Percentiles rank a stretch among this genome's conserved stretches.
Conservation (phyloP, 1,140 invertebrate genomes). For the Samia ricini region DNA sequence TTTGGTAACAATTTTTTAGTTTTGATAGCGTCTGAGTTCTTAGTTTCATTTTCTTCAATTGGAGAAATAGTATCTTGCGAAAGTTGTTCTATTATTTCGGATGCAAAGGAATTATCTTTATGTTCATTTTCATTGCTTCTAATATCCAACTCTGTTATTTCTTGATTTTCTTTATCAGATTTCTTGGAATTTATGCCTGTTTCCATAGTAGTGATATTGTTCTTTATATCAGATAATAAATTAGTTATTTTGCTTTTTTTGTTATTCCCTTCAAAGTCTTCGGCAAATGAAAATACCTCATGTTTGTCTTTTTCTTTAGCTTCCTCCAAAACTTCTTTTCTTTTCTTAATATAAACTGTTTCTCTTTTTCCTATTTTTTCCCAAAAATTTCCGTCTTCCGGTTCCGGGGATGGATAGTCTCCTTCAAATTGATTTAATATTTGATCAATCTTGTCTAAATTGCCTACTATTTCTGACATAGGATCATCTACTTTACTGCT, state of each 20-base stretch:
- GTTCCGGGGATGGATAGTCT: slow-evolving; percentile 44
- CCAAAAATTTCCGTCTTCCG: slow-evolving; percentile 76
- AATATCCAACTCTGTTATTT: background rate
- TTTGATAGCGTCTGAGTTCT: background rate
- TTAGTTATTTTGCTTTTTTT: background rate
- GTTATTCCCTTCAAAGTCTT: slow-evolving; percentile 31
- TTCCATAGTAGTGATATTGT: background rate
- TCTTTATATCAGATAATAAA: background rate
- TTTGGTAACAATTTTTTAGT: background rate
- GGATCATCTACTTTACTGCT: slow-evolving; percentile 42
- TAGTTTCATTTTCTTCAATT: background rate
- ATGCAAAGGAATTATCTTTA: background rate
- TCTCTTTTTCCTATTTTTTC: slow-evolving; percentile 76
- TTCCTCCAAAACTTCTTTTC: slow-evolving; percentile 67
- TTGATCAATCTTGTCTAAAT: slow-evolving; percentile 25
- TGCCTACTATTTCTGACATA: slow-evolving; percentile 3
- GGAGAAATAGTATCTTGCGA: no score
- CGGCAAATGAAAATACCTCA: slow-evolving; percentile 60
- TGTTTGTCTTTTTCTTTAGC: slow-evolving; percentile 54
- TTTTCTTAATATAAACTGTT: slow-evolving; percentile 74
- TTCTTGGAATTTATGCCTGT: background rate
- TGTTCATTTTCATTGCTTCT: background rate
- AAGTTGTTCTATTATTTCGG: background rate
- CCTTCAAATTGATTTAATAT: slow-evolving; percentile 18
- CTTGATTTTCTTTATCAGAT: background rate